Base-by-base conservation (phyloP, 2,797 vertebrate genomes). In the Xenopus petersii region DNA sequence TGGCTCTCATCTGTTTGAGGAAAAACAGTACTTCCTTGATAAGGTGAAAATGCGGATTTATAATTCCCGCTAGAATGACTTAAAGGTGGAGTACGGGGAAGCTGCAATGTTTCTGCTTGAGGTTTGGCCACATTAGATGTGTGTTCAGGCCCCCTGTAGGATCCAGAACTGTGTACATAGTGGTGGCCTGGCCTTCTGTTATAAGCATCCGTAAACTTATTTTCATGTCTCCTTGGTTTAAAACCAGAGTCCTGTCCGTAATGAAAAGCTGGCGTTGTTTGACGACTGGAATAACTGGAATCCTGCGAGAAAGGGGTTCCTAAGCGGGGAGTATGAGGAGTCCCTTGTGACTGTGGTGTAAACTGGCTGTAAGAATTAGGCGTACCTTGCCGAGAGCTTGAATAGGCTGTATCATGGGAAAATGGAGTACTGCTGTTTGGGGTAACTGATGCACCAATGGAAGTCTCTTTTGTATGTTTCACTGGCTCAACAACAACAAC, bases 231-330 rank as follows among this genome's bases (percentile, higher is more conserved):
- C 74, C 96, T 90, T 67, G 93, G 85, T 83, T 99, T 99, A 89
- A 93, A 98, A 11, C 89, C 89, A 0, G 89, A 90, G 81, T 93
- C 93, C 73, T 96, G 95, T 75, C 90, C 83, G 15, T 94, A 92
- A 81, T 93, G 94, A 89, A 95, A 97, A 8, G 94, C 93, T 0
- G 97, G 98, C 0, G 98, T 99, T 33, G 94, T 94, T 88, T 98
- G 97, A 13, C 96, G 93, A 82, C 96, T 98, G 49, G 98, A 98
- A 84, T 94, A 99, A 76, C 87, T 94, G 24, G 98, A 98, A 85
- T 99, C 98, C 87, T 98, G 97, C 16, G 97, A 98, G 89, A 94
- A 98, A 0, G 98, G 98, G 0, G 97, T 98, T 61, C 95, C 94
- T 74, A 94, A 83, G 0, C 96, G 95, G 0, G 97, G 96, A 9